Evolutionary conservation across 2,797 vertebrate genomes (phyloP).

Genomic region (Coilia nasus): DNA sequence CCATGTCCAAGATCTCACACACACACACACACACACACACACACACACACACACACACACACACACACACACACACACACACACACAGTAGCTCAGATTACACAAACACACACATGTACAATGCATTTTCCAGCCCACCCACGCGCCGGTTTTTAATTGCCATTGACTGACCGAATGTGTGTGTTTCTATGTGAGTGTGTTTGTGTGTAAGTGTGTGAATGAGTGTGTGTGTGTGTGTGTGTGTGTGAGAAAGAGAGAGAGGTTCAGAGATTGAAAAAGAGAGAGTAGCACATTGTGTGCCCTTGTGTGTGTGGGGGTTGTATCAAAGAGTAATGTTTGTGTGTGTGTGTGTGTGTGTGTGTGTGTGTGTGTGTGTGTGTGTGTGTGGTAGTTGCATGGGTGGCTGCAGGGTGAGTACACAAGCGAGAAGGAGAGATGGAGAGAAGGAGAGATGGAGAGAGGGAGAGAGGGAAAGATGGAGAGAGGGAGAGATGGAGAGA

Average conservation of each 20-base stretch:
- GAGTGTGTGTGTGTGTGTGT: not conserved
- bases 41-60: not conserved
- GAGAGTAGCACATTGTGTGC: no score
- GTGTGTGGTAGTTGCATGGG: not conserved
- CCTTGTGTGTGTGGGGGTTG: no score
- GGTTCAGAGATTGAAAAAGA: no score
- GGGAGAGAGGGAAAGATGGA: no score
- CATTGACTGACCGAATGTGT: not conserved
- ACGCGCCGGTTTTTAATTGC: not conserved
- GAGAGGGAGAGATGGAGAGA: not conserved
- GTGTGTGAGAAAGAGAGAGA: no score
- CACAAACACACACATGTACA: no score
- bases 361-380: not conserved
- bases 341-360: not conserved
- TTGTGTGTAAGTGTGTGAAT: not conserved
- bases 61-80: no score
- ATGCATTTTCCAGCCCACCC: not conserved
- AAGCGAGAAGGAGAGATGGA: not conserved
- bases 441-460: no score
- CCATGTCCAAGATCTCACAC: not conserved
- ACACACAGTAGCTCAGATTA: no score
- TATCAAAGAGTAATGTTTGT: not conserved
- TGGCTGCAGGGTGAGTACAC: not conserved
- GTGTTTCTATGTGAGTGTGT: not conserved
- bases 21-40: conserved; percentile 1